Base-by-base conservation (phyloP, 2,888 invertebrate species). In the Stenolophus ochropezus region DNA sequence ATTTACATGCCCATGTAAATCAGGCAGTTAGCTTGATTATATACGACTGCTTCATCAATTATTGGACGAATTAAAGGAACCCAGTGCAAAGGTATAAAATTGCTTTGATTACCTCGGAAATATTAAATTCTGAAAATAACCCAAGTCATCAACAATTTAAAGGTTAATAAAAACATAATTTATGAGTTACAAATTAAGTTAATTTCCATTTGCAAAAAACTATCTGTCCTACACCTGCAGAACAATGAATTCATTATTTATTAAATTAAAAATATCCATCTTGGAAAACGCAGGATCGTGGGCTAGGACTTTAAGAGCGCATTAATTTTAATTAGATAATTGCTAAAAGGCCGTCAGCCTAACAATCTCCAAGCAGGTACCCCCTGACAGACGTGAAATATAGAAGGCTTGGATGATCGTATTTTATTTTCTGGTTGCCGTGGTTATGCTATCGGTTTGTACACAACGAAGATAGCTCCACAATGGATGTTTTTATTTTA, bases 301-400 rank as follows among this genome's bases (percentile, higher is more conserved):
- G 87, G 87, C 75, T 88, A 86, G 85, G 86, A 86, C 87, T 88
- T 88, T 88, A 88, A 89, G 88, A 86, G 88, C 87, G 86, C 88
- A 89, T 89, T 89, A 89, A 89, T 88, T 88, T 89, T 89, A 88
- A 89, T 89, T 88, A 88, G 88, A 88, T 89, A 89, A 89, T 89
- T 89, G 89, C 88, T 89, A 86, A 87, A 87, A 88, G 88, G 87
- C 87, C 86, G 87, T 86, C 87, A 85, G 85, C 85, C 85, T 85
- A 84, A 85, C 85, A 86, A 87, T 87, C 86, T 86, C 42, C 16
- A 11, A 42, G 47, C 58, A 81, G 75, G 61, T 81, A 75, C 14
- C 6, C 23, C 16, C 21, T 77, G 58, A 77, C 77, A 77, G 77
- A 58, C 11, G 61, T 77, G 61, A 77, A 77, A 77, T 77, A 77